Conservation (phyloP, 2,888 invertebrate genomes). For the Epirrhoe alternata region DNA sequence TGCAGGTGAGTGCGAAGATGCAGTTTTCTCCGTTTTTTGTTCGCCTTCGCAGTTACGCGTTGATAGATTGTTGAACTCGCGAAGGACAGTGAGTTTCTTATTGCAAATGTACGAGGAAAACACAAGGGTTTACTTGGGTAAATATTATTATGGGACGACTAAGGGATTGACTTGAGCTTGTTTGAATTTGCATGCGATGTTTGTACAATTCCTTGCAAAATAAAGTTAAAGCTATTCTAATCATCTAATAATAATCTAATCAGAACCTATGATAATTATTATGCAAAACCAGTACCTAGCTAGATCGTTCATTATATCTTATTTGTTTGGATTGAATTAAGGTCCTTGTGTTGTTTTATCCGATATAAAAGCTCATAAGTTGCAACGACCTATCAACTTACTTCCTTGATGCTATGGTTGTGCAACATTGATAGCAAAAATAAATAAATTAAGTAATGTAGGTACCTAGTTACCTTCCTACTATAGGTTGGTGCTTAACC, state of each 20-base stretch:
- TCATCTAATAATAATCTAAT: too few species aligned
- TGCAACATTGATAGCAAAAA: background rate
- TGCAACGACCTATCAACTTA: background rate
- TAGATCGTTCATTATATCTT: background rate
- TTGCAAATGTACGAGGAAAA: slow-evolving; percentile 43
- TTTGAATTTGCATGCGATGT: slow-evolving; percentile 6
- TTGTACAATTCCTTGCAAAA: background rate
- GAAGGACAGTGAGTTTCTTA: slow-evolving; percentile 62
- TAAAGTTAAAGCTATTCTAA: background rate
- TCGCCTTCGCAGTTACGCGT: slow-evolving; percentile 49
- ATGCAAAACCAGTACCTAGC: background rate
- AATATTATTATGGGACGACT: slow-evolving; percentile 32
- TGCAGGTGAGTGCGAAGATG: slow-evolving; percentile 70
- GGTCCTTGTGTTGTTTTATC: background rate
- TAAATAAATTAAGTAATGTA: background rate
- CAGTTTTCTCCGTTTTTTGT: slow-evolving; percentile 55
- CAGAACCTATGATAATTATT: background rate
- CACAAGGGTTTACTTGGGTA: slow-evolving; percentile 25
- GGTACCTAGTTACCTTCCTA: too few species aligned
- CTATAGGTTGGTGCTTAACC: too few species aligned
- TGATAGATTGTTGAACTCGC: slow-evolving; percentile 51
- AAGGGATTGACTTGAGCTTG: slow-evolving; percentile 30
- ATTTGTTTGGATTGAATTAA: background rate
- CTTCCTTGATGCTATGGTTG: background rate
- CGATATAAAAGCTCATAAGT: background rate